Evolutionary conservation across 2,797 vertebrate species (phyloP).

Genomic region (Smutsia temminckii): DNA sequence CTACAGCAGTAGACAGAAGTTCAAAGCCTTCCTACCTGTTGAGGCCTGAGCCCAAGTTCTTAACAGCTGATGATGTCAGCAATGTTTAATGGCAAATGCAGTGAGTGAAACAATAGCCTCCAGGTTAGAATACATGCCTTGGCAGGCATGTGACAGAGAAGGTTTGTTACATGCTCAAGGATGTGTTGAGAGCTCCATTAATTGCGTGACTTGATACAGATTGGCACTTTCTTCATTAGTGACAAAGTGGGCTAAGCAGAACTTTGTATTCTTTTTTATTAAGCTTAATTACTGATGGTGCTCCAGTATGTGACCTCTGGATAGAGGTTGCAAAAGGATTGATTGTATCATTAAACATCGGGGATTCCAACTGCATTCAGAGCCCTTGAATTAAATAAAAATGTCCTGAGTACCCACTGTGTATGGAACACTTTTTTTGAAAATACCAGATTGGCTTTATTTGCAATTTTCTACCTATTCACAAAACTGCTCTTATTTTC

Average conservation of each 20-base stretch:
- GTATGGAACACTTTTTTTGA: neutral
- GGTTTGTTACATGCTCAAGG: neutral
- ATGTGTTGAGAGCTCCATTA: slow-evolving; percentile 4
- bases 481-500: slow-evolving; percentile 41
- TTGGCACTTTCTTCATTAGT: neutral
- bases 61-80: slow-evolving; percentile 46
- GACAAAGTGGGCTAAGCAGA: neutral
- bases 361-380: neutral
- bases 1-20: neutral
- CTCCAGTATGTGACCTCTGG: neutral
- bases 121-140: slow-evolving; percentile 55
- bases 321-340: neutral
- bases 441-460: slow-evolving; percentile 34
- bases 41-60: slow-evolving; percentile 43
- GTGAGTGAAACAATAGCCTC: slow-evolving; percentile 43
- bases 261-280: neutral
- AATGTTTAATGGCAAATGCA: slow-evolving; percentile 42
- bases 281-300: neutral
- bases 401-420: neutral
- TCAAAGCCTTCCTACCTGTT: slow-evolving; percentile 64
- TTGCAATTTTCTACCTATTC: slow-evolving; percentile 1
- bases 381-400: neutral
- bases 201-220: neutral
- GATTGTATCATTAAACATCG: neutral
- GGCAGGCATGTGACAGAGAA: slow-evolving; percentile 47